These are phyloP conservation scores for Lonchura striata DNA, from an alignment of 2,113 vertebrate species.

Conservation along the genomic window DNA sequence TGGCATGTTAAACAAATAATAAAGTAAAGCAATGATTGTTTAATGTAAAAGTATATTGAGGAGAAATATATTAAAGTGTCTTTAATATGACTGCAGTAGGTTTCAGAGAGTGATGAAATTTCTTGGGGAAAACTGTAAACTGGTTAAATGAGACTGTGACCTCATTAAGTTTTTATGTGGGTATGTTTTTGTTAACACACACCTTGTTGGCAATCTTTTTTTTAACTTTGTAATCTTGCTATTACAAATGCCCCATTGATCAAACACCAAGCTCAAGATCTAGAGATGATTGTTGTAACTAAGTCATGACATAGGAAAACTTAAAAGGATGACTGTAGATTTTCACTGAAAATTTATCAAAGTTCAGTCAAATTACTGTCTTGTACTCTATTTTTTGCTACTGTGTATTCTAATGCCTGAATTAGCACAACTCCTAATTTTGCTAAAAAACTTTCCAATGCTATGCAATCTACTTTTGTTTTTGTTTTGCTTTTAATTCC, in stretches of 20 bases:
- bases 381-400: background rate
- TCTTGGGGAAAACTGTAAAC: slow-evolving; percentile 33
- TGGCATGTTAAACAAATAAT: slow-evolving; percentile 34
- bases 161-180: slow-evolving; percentile 38
- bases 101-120: background rate
- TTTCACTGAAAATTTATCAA: background rate
- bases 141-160: background rate
- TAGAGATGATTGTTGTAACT: background rate
- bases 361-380: background rate
- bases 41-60: slow-evolving; percentile 2
- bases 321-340: background rate
- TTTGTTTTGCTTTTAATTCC: slow-evolving; percentile 43
- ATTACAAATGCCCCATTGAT: slow-evolving; percentile 49
- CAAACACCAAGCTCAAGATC: background rate
- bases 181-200: slow-evolving; percentile 21
- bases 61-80: background rate
- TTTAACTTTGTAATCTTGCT: background rate
- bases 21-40: slow-evolving; percentile 41
- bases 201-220: background rate
- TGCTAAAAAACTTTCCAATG: background rate
- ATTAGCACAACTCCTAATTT: background rate
- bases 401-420: background rate
- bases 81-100: background rate
- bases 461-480: slow-evolving; percentile 26
- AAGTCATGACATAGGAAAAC: background rate